Evolutionary conservation across 1,140 invertebrate species (phyloP).

Genomic region (Homarus americanus): DNA sequence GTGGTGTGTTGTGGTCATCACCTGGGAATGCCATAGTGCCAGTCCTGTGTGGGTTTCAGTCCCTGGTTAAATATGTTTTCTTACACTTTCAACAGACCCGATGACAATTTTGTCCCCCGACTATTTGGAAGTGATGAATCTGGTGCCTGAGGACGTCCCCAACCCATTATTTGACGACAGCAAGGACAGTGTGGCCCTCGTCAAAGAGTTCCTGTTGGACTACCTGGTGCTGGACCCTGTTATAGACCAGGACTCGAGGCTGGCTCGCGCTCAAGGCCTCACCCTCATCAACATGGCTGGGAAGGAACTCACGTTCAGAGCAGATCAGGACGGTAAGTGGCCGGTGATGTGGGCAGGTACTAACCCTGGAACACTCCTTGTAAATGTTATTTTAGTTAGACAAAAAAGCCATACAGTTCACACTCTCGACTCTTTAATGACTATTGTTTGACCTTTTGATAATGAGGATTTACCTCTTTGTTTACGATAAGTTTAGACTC

Average conservation of each 20-base stretch:
- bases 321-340: conserved; percentile 23
- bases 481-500: no score
- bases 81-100: conserved; percentile 25
- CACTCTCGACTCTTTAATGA: no score
- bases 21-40: no score
- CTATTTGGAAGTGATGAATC: conserved; percentile 15
- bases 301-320: conserved; percentile 6
- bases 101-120: conserved; percentile 42
- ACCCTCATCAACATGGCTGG: conserved; percentile 21
- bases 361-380: no score
- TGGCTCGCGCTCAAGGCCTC: conserved; percentile 4
- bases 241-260: conserved; percentile 23
- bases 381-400: no score
- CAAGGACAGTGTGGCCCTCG: conserved; percentile 1
- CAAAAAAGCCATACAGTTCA: no score
- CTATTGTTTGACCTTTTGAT: no score
- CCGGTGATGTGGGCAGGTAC: no score
- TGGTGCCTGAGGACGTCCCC: conserved; percentile 24
- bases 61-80: no score
- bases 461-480: no score
- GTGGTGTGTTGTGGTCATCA: no score
- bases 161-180: conserved; percentile 39
- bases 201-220: conserved; percentile 36
- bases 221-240: conserved; percentile 16
- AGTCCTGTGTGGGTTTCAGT: no score